Evolutionary conservation across 1,140 invertebrate species (phyloP), one percentile per base, ranked within the genome.

Genomic region (Dendroctonus ponderosae): DNA sequence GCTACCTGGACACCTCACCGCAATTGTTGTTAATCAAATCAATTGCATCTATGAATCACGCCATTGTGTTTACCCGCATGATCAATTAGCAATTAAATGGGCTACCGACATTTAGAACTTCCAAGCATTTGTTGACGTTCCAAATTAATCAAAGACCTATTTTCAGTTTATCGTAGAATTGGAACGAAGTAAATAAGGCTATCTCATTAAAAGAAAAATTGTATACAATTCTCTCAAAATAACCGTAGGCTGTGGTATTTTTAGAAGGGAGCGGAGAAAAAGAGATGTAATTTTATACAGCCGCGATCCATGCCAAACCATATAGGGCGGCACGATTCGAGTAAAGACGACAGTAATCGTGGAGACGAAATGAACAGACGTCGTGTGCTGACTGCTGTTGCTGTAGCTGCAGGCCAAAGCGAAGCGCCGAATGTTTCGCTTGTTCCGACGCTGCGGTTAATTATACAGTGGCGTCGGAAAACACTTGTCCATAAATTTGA

Each of bases 231-330:
- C 69, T 77, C 73, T 76, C 65, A 67, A 79, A 79, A 78, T 77
- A 78, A 74, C 73, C 71, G 72, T 72, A 69, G 72, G 71, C 70
- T 64, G 67, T 65, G 66, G 67, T 79, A 79, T 79, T 78, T 79
- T 79, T 78, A 79, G 76, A 67, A 70, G 69, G 69, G 62, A 75
- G 72, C 75, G 72, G 72, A 75, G 77, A 73, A 76, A 76, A 77
- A 76, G 76, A 74, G 75, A 72, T 78, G 77, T 79, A 79, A 79
- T 77, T 74, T 77, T 79, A 79, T 78, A 78, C 76, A 74, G 71
- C 54, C 70, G 64, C 72, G 70, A 75, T 73, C 68, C 72, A 76
- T 77, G 76, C 76, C 77, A 76, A 76, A 71, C 77, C 77, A 77
- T 79, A 79, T 79, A 79, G 76, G 77, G 77, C 76, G 75, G 73